phyloP scores from a whole-genome alignment of 2,888 invertebrate genomes.

The Parnassius mnemosyne region DNA sequence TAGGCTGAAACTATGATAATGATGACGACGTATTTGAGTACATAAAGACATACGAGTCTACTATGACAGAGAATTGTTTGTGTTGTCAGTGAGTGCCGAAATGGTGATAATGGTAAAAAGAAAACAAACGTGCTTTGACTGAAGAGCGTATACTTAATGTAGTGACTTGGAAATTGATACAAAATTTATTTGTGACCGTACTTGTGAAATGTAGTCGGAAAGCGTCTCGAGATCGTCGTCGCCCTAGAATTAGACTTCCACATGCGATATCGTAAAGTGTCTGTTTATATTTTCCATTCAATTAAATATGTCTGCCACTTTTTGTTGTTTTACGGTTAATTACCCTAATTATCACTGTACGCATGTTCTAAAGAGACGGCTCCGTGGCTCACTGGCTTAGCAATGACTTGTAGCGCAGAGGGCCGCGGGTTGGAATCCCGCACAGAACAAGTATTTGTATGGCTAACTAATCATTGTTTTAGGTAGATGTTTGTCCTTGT shows the following conservation, averaged over 20 bases:
- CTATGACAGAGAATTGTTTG: slow-evolving; percentile 12
- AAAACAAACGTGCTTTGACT: slow-evolving; percentile 24
- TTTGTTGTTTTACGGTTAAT: no score
- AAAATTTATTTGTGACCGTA: slow-evolving; percentile 48
- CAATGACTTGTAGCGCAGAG: no score
- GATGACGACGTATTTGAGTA: no score
- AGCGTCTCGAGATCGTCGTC: slow-evolving; percentile 36
- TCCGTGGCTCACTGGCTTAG: no score
- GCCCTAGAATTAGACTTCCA: slow-evolving; percentile 40
- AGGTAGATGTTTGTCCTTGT: no score
- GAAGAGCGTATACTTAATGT: slow-evolving; percentile 28
- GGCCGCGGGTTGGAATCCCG: no score
- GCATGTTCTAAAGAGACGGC: no score
- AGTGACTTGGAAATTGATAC: slow-evolving; percentile 27
- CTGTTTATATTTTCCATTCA: slow-evolving; percentile 28
- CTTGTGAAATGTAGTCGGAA: slow-evolving; percentile 58
- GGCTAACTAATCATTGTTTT: no score
- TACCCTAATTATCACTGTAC: no score
- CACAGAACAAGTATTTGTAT: no score
- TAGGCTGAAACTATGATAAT: no score
- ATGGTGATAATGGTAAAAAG: slow-evolving; percentile 8
- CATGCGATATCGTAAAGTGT: slow-evolving; percentile 26
- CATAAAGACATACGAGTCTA: not conserved
- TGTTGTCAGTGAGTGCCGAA: slow-evolving; percentile 13
- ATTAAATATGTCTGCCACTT: slow-evolving; percentile 4